Conservation (phyloP, 2,113 vertebrate species). For the Melanocharis versteri region DNA sequence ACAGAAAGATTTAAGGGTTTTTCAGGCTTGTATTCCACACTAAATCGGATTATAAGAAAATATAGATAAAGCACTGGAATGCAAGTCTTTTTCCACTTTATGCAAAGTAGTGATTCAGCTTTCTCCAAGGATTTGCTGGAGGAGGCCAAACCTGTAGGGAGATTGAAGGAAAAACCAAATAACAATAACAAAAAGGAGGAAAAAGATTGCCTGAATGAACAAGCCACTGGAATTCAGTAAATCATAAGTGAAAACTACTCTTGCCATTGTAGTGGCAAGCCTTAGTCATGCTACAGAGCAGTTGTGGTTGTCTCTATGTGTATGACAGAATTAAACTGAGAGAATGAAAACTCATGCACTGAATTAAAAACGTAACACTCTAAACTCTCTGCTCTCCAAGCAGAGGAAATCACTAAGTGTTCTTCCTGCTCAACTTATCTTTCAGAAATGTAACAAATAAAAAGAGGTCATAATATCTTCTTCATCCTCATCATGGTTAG, state of each 20-base stretch:
- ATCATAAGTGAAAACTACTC: not conserved
- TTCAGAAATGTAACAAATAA: not conserved
- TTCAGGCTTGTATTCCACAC: slow-evolving; percentile 22
- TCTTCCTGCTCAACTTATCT: not conserved
- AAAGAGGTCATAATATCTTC: not conserved
- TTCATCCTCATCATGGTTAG: not conserved
- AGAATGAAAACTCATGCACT: not conserved
- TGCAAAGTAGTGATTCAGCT: slow-evolving; percentile 5
- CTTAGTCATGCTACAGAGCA: not conserved
- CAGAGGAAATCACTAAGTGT: not conserved
- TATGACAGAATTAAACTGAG: not conserved
- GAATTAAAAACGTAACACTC: not conserved
- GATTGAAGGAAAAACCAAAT: not conserved
- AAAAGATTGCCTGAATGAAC: not conserved
- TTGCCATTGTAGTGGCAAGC: not conserved
- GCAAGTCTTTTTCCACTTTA: not conserved
- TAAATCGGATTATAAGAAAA: slow-evolving; percentile 48
- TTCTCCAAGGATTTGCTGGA: not conserved
- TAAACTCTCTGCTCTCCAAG: not conserved
- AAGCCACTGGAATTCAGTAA: not conserved
- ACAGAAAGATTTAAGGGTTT: slow-evolving; percentile 12
- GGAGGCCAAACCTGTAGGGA: not conserved
- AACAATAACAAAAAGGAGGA: not conserved
- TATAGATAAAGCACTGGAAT: slow-evolving; percentile 29
- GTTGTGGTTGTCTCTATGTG: not conserved